phyloP scores from a whole-genome alignment of 2,797 vertebrate species.

The Eospalax fontanierii region DNA sequence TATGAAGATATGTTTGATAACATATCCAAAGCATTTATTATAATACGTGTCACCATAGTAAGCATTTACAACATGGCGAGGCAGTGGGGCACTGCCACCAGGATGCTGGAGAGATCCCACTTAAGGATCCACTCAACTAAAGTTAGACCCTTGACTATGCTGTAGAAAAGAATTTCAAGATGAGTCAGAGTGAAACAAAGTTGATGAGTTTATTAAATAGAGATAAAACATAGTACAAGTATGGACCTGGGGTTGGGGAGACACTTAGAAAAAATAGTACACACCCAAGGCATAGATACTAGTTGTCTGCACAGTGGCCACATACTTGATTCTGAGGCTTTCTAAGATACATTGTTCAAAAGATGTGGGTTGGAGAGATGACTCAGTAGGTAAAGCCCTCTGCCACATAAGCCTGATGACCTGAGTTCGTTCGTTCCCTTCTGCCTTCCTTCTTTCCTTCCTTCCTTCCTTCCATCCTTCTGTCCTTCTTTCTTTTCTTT shows the following conservation, averaged over 20 bases:
- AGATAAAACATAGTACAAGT: not conserved
- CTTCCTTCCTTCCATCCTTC: no score
- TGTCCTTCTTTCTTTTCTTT: no score
- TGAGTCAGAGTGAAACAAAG: not conserved
- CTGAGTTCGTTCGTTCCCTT: no score
- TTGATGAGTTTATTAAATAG: not conserved
- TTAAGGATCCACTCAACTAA: not conserved
- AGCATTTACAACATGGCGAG: not conserved
- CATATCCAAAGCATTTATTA: not conserved
- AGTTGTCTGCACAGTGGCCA: not conserved
- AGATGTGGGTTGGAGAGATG: not conserved
- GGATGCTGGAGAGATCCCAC: fast-evolving
- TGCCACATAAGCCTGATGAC: not conserved
- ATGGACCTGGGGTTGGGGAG: not conserved
- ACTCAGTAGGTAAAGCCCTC: not conserved
- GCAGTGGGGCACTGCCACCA: not conserved
- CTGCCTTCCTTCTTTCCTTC: no score
- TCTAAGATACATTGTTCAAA: not conserved
- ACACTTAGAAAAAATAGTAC: not conserved
- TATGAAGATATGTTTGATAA: not conserved
- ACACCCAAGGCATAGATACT: not conserved
- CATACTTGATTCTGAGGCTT: not conserved
- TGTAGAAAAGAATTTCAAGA: not conserved
- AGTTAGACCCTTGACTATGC: not conserved
- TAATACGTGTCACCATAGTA: no score